Percentiles rank a stretch among this genome's conserved stretches.
These are phyloP conservation scores for Tenthredo notha DNA, from an alignment of 2,888 invertebrate genomes.

Conservation along the genomic window DNA sequence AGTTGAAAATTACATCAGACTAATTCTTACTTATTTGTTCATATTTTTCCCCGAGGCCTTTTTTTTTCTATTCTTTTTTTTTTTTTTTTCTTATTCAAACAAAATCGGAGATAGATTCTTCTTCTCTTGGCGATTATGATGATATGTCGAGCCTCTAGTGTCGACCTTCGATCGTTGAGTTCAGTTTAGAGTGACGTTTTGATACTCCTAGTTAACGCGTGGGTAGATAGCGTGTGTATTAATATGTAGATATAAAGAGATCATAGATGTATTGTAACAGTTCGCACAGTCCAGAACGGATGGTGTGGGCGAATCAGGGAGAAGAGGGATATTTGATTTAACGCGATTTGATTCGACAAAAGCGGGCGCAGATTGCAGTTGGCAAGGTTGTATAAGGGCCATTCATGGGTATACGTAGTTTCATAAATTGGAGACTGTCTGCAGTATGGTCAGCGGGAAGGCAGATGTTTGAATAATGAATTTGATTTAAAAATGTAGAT, in stretches of 20 bases:
- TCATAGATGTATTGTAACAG: neutral
- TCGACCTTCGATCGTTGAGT: neutral
- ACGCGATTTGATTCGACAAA: constrained; percentile 31
- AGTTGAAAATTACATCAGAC: neutral
- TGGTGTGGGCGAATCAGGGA: constrained; percentile 34
- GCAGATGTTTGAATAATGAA: neutral
- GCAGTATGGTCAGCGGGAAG: neutral
- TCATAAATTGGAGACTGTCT: neutral
- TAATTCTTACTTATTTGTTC: neutral
- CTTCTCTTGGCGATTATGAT: neutral
- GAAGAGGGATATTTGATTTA: constrained; percentile 35
- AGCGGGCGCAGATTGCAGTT: neutral
- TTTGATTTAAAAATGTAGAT: neutral
- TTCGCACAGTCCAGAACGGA: constrained; percentile 16
- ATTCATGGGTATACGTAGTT: neutral
- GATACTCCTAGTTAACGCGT: neutral
- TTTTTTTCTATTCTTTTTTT: neutral
- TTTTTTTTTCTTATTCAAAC: neutral
- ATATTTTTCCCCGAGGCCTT: neutral
- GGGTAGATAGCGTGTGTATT: neutral
- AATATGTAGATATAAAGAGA: neutral
- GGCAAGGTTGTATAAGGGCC: constrained; percentile 7
- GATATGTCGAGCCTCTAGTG: neutral
- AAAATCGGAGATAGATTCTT: neutral
- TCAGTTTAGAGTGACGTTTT: neutral